Conservation (phyloP, 2,888 invertebrate species). For the Chironomus riparius region DNA sequence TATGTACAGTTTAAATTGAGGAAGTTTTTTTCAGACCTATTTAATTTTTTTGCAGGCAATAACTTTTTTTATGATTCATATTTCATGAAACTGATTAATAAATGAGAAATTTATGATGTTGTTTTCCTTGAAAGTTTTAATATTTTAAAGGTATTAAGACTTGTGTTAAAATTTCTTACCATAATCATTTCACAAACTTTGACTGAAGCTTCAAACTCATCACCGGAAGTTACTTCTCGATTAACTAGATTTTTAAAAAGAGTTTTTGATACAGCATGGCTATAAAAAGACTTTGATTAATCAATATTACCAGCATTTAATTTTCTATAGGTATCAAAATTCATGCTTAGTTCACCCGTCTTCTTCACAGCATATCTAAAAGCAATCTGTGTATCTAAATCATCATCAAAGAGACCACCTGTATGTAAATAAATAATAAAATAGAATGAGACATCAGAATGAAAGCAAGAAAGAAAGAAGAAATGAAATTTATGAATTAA, state of each 20-base stretch:
- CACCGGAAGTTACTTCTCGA: slow-evolving; percentile 44
- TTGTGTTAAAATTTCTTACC: neutral
- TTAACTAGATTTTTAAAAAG: neutral
- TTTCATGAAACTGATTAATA: neutral
- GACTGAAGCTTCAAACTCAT: slow-evolving; percentile 48
- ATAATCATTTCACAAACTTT: slow-evolving; percentile 48
- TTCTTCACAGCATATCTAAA: neutral
- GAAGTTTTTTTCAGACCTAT: neutral
- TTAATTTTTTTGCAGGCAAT: neutral
- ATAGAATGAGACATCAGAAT: neutral
- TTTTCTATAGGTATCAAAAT: neutral
- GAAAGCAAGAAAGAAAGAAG: no score
- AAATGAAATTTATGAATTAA: neutral
- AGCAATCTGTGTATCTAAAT: neutral
- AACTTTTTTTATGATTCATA: neutral
- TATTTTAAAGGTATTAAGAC: no score
- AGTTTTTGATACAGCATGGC: no score
- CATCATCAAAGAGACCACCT: slow-evolving; percentile 22
- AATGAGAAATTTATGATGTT: no score
- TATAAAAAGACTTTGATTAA: no score
- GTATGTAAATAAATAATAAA: neutral
- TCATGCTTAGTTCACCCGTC: neutral
- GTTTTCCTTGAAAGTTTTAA: no score
- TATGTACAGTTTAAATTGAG: no score
- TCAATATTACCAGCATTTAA: neutral